A percentile compares a stretch with the other conserved stretches of the same genome.
Evolutionary conservation across 1,140 invertebrate genomes (phyloP).

Genomic region (Macrobrachium rosenbergii): DNA sequence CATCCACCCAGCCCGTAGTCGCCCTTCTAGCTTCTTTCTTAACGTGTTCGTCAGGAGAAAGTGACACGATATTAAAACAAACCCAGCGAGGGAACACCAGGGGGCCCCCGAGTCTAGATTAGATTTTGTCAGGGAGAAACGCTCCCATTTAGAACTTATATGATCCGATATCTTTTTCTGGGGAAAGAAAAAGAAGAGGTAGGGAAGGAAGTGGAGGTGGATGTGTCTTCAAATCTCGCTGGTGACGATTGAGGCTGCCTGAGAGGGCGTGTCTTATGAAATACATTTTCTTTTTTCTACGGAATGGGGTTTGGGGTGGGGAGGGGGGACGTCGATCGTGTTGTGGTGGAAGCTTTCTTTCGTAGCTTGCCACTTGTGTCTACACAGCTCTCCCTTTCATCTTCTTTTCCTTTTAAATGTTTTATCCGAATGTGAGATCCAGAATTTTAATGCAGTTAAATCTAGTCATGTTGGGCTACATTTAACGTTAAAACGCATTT

Average conservation of each 20-base stretch:
- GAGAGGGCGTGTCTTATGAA: too few species aligned
- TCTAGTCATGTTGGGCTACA: too few species aligned
- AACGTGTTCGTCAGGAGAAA: constrained; percentile 52
- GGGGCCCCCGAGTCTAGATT: constrained; percentile 28
- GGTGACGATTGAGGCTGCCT: too few species aligned
- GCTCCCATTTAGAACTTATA: constrained; percentile 10
- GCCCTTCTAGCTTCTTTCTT: neutral
- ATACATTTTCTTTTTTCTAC: too few species aligned
- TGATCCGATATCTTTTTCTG: constrained; percentile 11
- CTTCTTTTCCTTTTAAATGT: neutral
- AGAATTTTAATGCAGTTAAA: too few species aligned
- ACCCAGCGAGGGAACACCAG: constrained; percentile 20
- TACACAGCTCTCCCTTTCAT: neutral
- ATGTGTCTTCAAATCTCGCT: neutral
- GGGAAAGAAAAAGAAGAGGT: constrained; percentile 20
- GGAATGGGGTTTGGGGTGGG: neutral
- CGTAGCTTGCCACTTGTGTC: neutral
- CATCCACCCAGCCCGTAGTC: too few species aligned
- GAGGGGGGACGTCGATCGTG: neutral
- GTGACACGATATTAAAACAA: constrained; percentile 58
- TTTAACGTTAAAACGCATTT: too few species aligned
- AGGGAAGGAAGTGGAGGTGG: constrained; percentile 12
- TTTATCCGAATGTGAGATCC: too few species aligned
- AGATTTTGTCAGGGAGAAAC: constrained; percentile 21
- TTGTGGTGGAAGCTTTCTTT: neutral